Evolutionary conservation across 2,113 vertebrate genomes (phyloP), one percentile per base, ranked within the genome.

Genomic region (Myiozetetes cayanensis): DNA sequence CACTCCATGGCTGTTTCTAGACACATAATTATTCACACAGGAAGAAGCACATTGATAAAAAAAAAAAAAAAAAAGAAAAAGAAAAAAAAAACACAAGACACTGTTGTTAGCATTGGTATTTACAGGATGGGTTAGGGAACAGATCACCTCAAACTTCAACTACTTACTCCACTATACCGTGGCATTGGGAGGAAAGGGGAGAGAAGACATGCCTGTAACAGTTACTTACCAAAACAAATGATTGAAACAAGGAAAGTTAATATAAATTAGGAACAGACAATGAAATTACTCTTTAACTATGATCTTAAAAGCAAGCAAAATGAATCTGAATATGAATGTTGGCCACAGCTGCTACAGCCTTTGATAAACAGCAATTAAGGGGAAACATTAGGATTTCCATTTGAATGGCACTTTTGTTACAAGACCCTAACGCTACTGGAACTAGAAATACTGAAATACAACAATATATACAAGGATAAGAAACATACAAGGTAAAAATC

Each of bases 1-100:
- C 99, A 99, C 99, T 99, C 99, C 99, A 99, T 97, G 98, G 98
- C 98, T 99, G 99, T 98, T 99, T 99, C 99, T 99, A 99, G 98
- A 98, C 97, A 98, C 95, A 97, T 92, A 98, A 97, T 98, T 98
- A 98, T 98, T 98, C 97, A 98, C 97, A 98, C 44, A 97, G 97
- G 96, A 97, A 97, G 93, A 97, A 97, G 97, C 96, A 98, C 96
- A 98, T 97, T 97, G 94, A 97, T 97, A 71, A 80, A 97, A 96
- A 93, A 87, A 95, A 81, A 92, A n/a, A n/a, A 49, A 94, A 86
- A 6, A 18, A 35, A 47, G 52, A 22, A 35, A 12, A 37, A 67
- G 65, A 37, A 7, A 53, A 91, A 95, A 90, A 96, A 97, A 97
- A 98, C 97, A 99, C 97, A 99, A 98, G 98, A 99, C 97, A 99